These are phyloP conservation scores for Saxidomus purpurata DNA, from an alignment of 1,140 invertebrate species.

Conservation along the genomic window DNA sequence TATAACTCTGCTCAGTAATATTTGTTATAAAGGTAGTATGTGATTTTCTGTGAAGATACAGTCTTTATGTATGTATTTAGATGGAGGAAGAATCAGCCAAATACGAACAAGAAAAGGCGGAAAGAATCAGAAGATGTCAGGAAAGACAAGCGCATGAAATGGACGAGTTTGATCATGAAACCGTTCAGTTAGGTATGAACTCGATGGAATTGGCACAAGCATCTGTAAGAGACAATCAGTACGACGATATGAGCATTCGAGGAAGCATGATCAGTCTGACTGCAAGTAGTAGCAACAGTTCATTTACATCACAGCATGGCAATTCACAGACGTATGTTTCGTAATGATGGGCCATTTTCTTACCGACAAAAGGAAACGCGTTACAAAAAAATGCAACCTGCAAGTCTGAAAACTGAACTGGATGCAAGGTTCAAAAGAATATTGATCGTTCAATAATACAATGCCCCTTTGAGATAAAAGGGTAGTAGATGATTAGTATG, in stretches of 20 bases:
- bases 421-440: not conserved
- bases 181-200: conserved; percentile 95
- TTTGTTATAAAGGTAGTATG: no score
- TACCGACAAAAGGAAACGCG: not conserved
- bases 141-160: conserved; percentile 96
- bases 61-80: no score
- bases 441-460: not conserved
- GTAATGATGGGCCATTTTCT: not conserved
- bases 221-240: conserved; percentile 93
- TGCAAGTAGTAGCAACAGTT: conserved; percentile 95
- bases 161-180: conserved; percentile 98
- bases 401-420: not conserved
- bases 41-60: no score
- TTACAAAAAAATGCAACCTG: not conserved
- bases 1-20: no score
- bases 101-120: conserved; percentile 95
- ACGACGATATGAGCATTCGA: conserved; percentile 92
- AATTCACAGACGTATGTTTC: conserved; percentile 59
- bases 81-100: conserved; percentile 97
- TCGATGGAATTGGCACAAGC: conserved; percentile 96
- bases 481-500: not conserved
- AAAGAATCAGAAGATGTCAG: conserved; percentile 94
- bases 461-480: not conserved
- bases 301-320: conserved; percentile 80
- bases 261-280: conserved; percentile 97